Conservation (phyloP, 2,113 vertebrate species). For the Coregonus clupeaformis region DNA sequence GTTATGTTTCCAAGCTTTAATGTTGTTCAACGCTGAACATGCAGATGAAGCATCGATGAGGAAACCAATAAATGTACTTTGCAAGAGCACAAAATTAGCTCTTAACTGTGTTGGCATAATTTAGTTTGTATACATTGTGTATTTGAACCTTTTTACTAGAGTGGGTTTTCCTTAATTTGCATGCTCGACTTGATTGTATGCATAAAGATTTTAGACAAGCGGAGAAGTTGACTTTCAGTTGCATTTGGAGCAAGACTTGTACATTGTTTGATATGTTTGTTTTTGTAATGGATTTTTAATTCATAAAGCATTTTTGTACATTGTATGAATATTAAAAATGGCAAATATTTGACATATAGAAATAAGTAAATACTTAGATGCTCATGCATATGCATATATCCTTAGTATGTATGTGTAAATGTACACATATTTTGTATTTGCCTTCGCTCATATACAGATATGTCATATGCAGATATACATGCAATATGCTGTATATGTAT, state of each 20-base stretch:
- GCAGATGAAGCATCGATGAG: conserved; percentile 88
- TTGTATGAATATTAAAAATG: conserved; percentile 87
- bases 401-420: conserved; percentile 77
- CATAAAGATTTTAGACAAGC: conserved; percentile 99
- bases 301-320: conserved; percentile 99
- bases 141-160: conserved; percentile 93
- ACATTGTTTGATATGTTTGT: conserved; percentile 99
- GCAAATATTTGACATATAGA: conserved; percentile 83
- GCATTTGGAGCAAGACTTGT: conserved; percentile 97
- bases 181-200: conserved; percentile 99
- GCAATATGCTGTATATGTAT: conserved; percentile 77
- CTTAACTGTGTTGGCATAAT: conserved; percentile 91
- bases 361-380: conserved; percentile 77
- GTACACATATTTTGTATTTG: conserved; percentile 77
- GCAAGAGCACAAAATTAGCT: conserved; percentile 87
- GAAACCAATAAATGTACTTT: conserved; percentile 80
- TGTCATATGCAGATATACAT: conserved; percentile 79
- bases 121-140: conserved; percentile 99
- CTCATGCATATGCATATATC: conserved; percentile 80
- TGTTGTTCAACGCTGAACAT: conserved; percentile 75
- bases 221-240: conserved; percentile 94
- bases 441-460: conserved; percentile 74
- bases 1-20: conserved; percentile 66
- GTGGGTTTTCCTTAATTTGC: conserved; percentile 80
- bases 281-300: conserved; percentile 99